Base-by-base conservation (phyloP, 2,113 vertebrate genomes). In the Mandrillus leucophaeus region DNA sequence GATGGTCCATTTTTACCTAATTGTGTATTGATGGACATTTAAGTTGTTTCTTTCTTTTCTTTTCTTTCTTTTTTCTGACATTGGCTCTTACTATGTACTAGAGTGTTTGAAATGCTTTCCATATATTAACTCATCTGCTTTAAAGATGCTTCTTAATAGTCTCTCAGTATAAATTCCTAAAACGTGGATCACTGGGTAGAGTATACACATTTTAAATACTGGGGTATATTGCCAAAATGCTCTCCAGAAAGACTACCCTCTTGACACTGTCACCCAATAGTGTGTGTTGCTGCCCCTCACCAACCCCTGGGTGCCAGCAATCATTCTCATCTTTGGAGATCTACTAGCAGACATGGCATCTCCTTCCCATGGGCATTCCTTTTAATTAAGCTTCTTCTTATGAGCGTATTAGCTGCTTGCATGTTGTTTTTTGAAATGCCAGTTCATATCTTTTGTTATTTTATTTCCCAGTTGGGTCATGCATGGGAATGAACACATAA, bases 231-330 rank as follows among this genome's bases (percentile, higher is more conserved):
- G 78, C 7, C 59, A 45, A 93, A 86, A 50, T 35, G 10, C 30
- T 52, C 27, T 55, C 40, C 68, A 61, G 10, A 73, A 84, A 57
- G n/a, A 40, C 14, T 1, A 1, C 2, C 18, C 11, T 35, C 27
- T 3, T 8, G 78, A 32, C 27, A 13, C 20, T 64, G 27, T 38
- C 25, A 81, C 32, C 52, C 20, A 55, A 3, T 0, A 16, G 48
- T 5, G 18, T 6, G 7, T 0, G 10, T 5, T 10, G 6, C 6
- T 32, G 38, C 20, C 23, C 5, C 17, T 64, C 3, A 4, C 68
- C 35, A 17, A 66, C 0, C 0, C 0, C 11, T 30, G 50, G 35
- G 14, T 0, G 18, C 10, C 27, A 35, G 35, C 11, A 32, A 48
- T 38, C 30, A 13, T 11, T 25, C 30, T 45, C 27, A n/a, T 23